Base-by-base conservation (phyloP, 2,113 vertebrate genomes). In the Electrona antarctica region DNA sequence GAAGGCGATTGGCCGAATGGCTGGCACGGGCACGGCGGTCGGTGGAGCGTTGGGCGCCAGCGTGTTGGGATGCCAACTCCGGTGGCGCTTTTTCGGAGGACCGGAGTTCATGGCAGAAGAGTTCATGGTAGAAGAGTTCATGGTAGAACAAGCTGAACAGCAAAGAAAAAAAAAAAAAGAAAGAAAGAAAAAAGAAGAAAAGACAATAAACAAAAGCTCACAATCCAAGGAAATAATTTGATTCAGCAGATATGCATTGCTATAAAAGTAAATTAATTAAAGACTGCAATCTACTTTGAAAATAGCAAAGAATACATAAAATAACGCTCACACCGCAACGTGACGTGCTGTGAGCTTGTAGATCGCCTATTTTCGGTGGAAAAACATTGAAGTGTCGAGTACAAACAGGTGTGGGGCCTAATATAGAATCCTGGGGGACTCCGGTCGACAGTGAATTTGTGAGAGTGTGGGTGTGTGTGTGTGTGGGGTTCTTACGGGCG, bases 41-140 rank as follows among this genome's bases (percentile, higher is more conserved):
- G 90, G 90, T 47, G 96, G 91, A 55, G 95, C 88, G 21, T 21
- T 21, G 0, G 95, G 91, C 29, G 95, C 87, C 60, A 95, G 85
- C 0, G 96, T 87, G n/a, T 89, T 93, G 56, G 96, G 95, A 79
- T 95, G 95, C 98, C 98, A 99, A 78, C 97, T 95, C 33, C 97
- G 93, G 83, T 99, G 98, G 1, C 98, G 94, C 84, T 99, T 99
- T 92, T 99, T 99, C 21, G 97, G 98, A 57, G 98, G 98, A 4
- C 96, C 98, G 6, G 96, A 95, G 89, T 87, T 93, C 93, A 98
- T 94, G 41, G 94, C 89, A 60, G 94, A 95, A 84, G 89, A 85
- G 33, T 41, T 41, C 93, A 98, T 94, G 41, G 94, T 89, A 59
- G 94, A 94, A 85, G 89, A 85, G 33, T 41, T 41, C 93, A 98